phyloP scores from a whole-genome alignment of 1,140 invertebrate species.

The Lysiphlebus fabarum region DNA sequence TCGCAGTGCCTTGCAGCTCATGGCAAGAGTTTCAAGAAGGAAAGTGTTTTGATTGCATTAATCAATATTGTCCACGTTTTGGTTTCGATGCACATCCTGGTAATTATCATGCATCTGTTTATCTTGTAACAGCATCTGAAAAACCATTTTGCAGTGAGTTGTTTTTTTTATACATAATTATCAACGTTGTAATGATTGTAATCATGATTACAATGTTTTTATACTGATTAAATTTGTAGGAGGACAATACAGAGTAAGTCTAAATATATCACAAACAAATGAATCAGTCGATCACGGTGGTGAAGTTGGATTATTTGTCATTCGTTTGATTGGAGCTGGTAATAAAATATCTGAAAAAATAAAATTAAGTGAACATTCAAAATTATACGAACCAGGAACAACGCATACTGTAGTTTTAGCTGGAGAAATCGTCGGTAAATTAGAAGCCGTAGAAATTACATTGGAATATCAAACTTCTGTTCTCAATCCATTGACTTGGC shows the following conservation, averaged over 20 bases:
- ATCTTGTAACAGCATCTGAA: conserved; percentile 65
- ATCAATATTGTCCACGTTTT: conserved; percentile 67
- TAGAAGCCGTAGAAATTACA: conserved; percentile 65
- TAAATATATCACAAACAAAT: conserved; percentile 70
- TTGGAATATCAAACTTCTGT: conserved; percentile 76
- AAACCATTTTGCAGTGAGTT: conserved; percentile 76
- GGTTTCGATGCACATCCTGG: conserved; percentile 62
- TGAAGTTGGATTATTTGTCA: conserved; percentile 69
- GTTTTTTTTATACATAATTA: not conserved
- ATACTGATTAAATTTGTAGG: conserved; percentile 52
- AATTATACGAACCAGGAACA: conserved; percentile 69
- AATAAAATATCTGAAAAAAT: conserved; percentile 61
- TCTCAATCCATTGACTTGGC: conserved; percentile 80
- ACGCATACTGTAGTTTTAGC: conserved; percentile 67
- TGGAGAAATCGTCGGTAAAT: conserved; percentile 63
- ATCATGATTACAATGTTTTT: not conserved
- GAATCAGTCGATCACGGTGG: conserved; percentile 72
- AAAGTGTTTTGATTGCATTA: conserved; percentile 70
- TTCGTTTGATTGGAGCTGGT: conserved; percentile 65
- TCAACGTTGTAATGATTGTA: not conserved
- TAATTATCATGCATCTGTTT: conserved; percentile 61
- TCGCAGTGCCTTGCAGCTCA: conserved; percentile 73
- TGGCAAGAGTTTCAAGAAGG: conserved; percentile 73
- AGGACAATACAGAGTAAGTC: conserved; percentile 70
- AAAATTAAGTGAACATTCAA: conserved; percentile 55